These are phyloP conservation scores for Sebastes cheni DNA, from an alignment of 2,797 vertebrate genomes.

Conservation along the genomic window DNA sequence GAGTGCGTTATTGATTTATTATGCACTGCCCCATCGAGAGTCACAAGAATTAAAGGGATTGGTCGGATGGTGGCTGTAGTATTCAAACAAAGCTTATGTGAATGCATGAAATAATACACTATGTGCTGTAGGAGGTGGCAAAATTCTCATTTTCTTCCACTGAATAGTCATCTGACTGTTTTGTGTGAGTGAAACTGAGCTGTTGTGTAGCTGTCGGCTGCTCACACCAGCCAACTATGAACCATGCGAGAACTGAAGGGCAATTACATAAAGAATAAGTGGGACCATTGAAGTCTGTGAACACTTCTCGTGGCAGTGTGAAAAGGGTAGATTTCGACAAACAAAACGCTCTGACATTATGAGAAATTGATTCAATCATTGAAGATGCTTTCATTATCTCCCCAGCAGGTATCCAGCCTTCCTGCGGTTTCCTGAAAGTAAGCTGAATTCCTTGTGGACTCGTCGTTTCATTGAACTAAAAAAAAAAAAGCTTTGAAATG, in stretches of 20 bases:
- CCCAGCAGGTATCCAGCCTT: constrained; percentile 33
- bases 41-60: constrained; percentile 52
- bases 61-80: constrained; percentile 36
- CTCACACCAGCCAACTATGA: constrained; percentile 29
- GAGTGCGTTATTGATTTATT: constrained; percentile 71
- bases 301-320: constrained; percentile 14
- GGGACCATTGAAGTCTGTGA: constrained; percentile 23
- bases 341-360: constrained; percentile 61
- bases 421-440: constrained; percentile 36
- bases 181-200: constrained; percentile 8
- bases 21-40: constrained; percentile 46
- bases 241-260: constrained; percentile 18
- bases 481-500: constrained; percentile 60
- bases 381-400: constrained; percentile 55
- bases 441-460: constrained; percentile 55
- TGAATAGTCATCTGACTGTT: constrained; percentile 8
- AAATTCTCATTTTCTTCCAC: background rate
- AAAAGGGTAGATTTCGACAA: constrained; percentile 50
- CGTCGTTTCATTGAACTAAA: constrained; percentile 56
- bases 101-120: constrained; percentile 29
- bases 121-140: background rate
- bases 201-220: constrained; percentile 29
- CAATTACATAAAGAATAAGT: constrained; percentile 40
- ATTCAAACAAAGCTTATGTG: constrained; percentile 39
- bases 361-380: constrained; percentile 51